Conservation (phyloP, 2,113 vertebrate genomes). For the Oryzias celebensis region DNA sequence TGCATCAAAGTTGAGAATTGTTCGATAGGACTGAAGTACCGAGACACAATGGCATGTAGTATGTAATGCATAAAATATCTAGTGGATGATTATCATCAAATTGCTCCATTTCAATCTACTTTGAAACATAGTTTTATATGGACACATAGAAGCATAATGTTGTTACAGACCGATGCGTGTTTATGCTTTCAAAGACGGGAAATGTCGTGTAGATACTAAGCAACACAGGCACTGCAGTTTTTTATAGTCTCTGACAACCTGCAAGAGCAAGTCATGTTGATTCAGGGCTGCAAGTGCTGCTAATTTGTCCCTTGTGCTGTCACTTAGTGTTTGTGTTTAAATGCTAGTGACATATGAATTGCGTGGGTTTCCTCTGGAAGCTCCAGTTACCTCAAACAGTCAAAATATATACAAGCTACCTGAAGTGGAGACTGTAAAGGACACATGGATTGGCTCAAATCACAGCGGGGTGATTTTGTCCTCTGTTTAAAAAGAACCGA, state of each 20-base stretch:
- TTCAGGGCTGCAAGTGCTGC: slow-evolving; percentile 19
- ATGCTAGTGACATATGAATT: slow-evolving; percentile 24
- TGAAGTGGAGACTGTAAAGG: neutral
- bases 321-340: slow-evolving; percentile 23
- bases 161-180: slow-evolving; percentile 10
- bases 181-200: slow-evolving; percentile 21
- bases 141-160: slow-evolving; percentile 4
- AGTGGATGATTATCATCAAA: slow-evolving; percentile 20
- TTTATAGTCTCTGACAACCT: slow-evolving; percentile 34
- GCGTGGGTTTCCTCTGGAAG: slow-evolving; percentile 17
- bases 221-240: slow-evolving; percentile 22
- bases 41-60: slow-evolving; percentile 30
- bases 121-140: neutral
- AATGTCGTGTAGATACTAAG: slow-evolving; percentile 11
- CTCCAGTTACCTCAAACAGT: slow-evolving; percentile 19
- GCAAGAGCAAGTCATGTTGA: slow-evolving; percentile 20
- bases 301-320: slow-evolving; percentile 40
- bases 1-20: slow-evolving; percentile 60
- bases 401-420: neutral
- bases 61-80: neutral
- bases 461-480: neutral
- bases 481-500: too few species aligned
- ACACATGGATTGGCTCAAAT: too few species aligned
- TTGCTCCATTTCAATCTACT: slow-evolving; percentile 22
- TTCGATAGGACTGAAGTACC: slow-evolving; percentile 39